A percentile compares a stretch with the other conserved stretches of the same genome.
These are phyloP conservation scores for Cataglyphis rosenhaueri DNA, from an alignment of 2,888 invertebrate genomes.

Conservation along the genomic window DNA sequence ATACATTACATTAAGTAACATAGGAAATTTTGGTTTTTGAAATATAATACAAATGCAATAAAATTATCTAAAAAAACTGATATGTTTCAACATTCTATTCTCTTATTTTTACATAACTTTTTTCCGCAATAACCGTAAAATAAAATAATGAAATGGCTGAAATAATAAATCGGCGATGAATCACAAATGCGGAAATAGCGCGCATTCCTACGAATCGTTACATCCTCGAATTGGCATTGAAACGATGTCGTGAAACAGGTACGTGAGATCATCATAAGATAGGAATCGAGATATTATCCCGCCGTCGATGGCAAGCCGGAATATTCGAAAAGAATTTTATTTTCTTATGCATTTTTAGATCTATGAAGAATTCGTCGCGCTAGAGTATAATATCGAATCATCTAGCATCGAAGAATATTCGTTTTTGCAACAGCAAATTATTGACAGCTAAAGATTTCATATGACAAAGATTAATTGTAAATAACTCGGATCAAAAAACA, in stretches of 20 bases:
- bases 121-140: neutral
- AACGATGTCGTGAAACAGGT: conserved; percentile 35
- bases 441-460: neutral
- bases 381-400: neutral
- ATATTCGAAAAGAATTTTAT: conserved; percentile 48
- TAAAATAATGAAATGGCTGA: neutral
- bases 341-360: conserved; percentile 15
- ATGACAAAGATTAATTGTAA: neutral
- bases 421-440: neutral
- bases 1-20: neutral
- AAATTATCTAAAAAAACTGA: conserved; percentile 6
- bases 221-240: conserved; percentile 30
- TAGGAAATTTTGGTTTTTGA: neutral
- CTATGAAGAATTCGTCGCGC: conserved; percentile 11
- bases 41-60: neutral
- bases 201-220: conserved; percentile 28
- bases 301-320: conserved; percentile 28
- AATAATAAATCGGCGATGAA: conserved; percentile 22
- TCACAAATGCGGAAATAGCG: conserved; percentile 31
- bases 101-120: neutral
- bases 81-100: neutral
- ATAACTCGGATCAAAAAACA: neutral
- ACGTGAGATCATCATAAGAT: conserved; percentile 38
- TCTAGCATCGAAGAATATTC: neutral
- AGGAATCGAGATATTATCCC: conserved; percentile 16